Percentiles rank a stretch among this genome's conserved stretches.
phyloP scores from a whole-genome alignment of 2,113 vertebrate genomes.

The Sorex araneus region DNA sequence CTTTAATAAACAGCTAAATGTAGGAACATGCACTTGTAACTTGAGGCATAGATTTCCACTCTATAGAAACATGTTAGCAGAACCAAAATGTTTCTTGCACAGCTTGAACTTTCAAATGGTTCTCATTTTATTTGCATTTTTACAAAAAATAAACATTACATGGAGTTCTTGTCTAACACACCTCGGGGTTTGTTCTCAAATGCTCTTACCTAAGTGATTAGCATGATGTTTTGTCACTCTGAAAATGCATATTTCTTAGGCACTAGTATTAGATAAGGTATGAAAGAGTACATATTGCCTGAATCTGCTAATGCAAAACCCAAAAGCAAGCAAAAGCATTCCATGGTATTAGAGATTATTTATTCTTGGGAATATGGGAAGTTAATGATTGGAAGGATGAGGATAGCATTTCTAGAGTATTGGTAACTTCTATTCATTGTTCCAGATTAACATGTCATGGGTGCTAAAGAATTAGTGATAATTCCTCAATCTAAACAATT shows the following conservation, averaged over 20 bases:
- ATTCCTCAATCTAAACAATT: neutral
- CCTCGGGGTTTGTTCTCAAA: neutral
- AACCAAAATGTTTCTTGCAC: neutral
- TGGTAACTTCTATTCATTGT: neutral
- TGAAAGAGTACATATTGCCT: neutral
- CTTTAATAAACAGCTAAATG: neutral
- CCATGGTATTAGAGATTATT: neutral
- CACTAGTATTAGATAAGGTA: neutral
- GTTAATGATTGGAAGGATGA: neutral
- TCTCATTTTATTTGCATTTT: slow-evolving; percentile 32
- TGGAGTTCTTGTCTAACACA: neutral
- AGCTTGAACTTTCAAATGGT: slow-evolving; percentile 47
- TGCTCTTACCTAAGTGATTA: neutral
- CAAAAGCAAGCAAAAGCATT: neutral
- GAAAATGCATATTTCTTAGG: neutral
- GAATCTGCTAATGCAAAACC: neutral
- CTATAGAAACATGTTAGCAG: neutral
- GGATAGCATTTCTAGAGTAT: neutral
- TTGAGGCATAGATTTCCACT: slow-evolving; percentile 12
- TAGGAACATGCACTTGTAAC: neutral
- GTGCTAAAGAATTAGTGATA: neutral
- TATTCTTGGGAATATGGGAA: neutral
- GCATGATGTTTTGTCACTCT: neutral
- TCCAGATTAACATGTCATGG: neutral
- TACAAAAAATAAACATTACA: neutral